These are phyloP conservation scores for Lasiommata megera DNA, from an alignment of 2,888 invertebrate genomes.

Conservation along the genomic window DNA sequence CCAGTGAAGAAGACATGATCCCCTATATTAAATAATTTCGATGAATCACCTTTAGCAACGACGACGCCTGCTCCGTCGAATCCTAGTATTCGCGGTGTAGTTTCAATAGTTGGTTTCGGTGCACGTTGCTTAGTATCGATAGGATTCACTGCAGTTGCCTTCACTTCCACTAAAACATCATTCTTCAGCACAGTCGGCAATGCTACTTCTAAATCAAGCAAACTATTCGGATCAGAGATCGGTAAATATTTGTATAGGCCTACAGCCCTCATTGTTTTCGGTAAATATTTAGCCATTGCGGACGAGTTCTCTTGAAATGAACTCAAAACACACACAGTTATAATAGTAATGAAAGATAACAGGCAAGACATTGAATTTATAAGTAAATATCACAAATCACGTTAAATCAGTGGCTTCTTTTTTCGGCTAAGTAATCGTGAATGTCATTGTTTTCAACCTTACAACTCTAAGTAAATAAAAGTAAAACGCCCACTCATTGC, in stretches of 20 bases:
- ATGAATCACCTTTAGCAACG: conserved; percentile 52
- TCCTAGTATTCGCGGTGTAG: conserved; percentile 57
- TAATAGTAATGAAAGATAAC: conserved; percentile 9
- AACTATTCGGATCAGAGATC: conserved; percentile 56
- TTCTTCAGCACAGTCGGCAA: conserved; percentile 49
- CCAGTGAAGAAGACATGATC: conserved; percentile 69
- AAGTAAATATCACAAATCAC: too few species aligned
- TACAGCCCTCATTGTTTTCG: conserved; percentile 67
- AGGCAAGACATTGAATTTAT: not conserved
- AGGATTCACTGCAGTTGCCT: conserved; percentile 66
- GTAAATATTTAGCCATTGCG: conserved; percentile 41
- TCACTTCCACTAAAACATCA: conserved; percentile 67
- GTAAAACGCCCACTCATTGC: too few species aligned
- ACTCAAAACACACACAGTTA: not conserved
- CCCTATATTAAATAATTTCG: conserved; percentile 53
- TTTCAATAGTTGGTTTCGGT: conserved; percentile 56
- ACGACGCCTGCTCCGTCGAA: conserved; percentile 69
- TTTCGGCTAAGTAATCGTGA: not conserved
- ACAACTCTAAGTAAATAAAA: too few species aligned
- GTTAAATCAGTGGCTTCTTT: not conserved
- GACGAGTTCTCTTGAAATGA: not conserved
- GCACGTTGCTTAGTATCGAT: conserved; percentile 66
- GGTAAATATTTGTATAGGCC: conserved; percentile 69
- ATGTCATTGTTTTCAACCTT: not conserved
- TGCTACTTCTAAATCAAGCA: conserved; percentile 60